Conservation (phyloP, 1,140 invertebrate genomes). For the Trachymyrmex septentrionalis region DNA sequence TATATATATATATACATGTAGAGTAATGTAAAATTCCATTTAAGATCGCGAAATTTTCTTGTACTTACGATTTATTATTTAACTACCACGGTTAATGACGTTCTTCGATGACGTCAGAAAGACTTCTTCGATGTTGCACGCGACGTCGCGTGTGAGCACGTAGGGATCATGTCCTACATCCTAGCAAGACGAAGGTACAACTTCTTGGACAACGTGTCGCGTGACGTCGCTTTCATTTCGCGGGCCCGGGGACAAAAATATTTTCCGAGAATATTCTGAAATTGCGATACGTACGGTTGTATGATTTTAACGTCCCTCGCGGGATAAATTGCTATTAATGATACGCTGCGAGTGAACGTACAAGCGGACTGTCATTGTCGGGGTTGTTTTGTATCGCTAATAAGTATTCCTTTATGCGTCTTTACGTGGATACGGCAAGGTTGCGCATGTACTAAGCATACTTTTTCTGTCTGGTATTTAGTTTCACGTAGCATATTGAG, state of each 20-base stretch:
- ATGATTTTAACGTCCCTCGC: not conserved
- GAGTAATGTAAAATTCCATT: not conserved
- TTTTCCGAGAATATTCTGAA: constrained; percentile 52
- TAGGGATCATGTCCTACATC: constrained; percentile 69
- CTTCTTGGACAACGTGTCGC: constrained; percentile 40
- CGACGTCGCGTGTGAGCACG: constrained; percentile 72
- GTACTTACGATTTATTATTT: constrained; percentile 52
- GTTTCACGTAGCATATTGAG: not conserved
- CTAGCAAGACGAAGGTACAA: constrained; percentile 56
- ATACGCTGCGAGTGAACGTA: constrained; percentile 40
- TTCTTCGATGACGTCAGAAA: constrained; percentile 68
- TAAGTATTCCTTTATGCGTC: constrained; percentile 18
- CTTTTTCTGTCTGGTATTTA: not conserved
- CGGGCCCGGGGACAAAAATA: constrained; percentile 26
- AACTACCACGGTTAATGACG: constrained; percentile 70
- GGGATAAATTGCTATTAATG: constrained; percentile 47
- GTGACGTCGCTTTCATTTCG: constrained; percentile 47
- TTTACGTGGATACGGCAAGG: constrained; percentile 3
- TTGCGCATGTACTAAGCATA: not conserved
- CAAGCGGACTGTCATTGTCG: constrained; percentile 5
- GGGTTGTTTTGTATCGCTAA: constrained; percentile 33
- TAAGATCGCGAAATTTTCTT: constrained; percentile 12
- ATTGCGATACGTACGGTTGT: constrained; percentile 15
- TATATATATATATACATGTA: too few relatives aligned
- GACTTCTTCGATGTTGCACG: constrained; percentile 68